These are phyloP conservation scores for Danionella dracula DNA, from an alignment of 2,797 vertebrate species.

Conservation along the genomic window DNA sequence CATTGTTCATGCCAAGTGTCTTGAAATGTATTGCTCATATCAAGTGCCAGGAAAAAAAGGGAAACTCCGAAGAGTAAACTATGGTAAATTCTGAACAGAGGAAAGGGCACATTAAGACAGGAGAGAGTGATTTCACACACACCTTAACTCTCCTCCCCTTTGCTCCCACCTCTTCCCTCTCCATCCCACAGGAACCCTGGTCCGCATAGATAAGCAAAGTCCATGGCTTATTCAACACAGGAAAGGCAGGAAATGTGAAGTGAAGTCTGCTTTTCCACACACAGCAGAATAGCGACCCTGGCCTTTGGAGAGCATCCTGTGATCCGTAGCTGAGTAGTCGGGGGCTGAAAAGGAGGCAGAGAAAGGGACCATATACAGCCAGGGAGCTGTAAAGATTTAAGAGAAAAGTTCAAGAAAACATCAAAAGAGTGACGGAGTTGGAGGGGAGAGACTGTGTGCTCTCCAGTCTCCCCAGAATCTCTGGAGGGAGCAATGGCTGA, in stretches of 20 bases:
- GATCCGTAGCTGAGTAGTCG: conserved; percentile 52
- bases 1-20: neutral
- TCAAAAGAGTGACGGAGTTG: conserved; percentile 45
- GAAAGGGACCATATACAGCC: conserved; percentile 14
- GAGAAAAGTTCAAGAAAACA: conserved; percentile 49
- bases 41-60: conserved; percentile 26
- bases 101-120: neutral
- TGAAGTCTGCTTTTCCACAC: conserved; percentile 86
- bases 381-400: conserved; percentile 1
- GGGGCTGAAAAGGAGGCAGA: conserved; percentile 47
- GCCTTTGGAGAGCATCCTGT: conserved; percentile 58
- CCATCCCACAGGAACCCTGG: conserved; percentile 81
- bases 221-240: conserved; percentile 87
- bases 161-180: conserved; percentile 41
- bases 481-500: conserved; percentile 80
- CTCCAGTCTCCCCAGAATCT: conserved; percentile 52
- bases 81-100: neutral
- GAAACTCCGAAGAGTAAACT: conserved; percentile 62
- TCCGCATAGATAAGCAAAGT: conserved; percentile 87
- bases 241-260: conserved; percentile 93
- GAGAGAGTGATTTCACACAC: conserved; percentile 75
- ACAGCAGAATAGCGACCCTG: conserved; percentile 67
- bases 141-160: conserved; percentile 45
- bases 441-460: conserved; percentile 40
- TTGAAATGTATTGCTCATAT: neutral